Base-by-base conservation (phyloP, 2,797 vertebrate genomes). In the Onychomys arenicola region DNA sequence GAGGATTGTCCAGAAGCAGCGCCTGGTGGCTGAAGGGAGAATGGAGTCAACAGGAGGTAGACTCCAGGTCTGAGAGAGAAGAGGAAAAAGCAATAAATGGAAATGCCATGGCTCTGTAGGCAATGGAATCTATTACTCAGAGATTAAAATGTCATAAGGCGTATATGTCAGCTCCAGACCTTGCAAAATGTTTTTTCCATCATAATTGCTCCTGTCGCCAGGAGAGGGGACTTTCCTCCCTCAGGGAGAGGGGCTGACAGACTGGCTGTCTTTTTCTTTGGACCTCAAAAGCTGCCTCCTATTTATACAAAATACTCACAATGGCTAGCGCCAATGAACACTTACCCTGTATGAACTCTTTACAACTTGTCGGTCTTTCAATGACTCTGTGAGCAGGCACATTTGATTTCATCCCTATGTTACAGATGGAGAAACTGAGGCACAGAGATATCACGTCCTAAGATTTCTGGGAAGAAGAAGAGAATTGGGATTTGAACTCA, bases 71-170 rank as follows among this genome's bases (percentile, higher is more conserved):
- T 97, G 88, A 91, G 73, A 91, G 87, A 92, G 91, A 89, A 93
- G 57, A 96, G 96, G 94, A 93, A 98, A 97, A 96, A 94, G 96
- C 95, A 97, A 94, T 96, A 97, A 95, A 95, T 46, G 76, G 89
- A 83, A 94, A 96, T 95, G 86, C 65, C 69, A 57, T n/a, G 92
- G 90, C 93, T 84, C 89, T 46, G 90, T 80, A 81, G 91, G 97
- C 89, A 94, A 95, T 69, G 95, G 97, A 97, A 96, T 96, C 83
- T 97, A 96, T 98, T 97, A 97, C 95, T 97, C 95, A 96, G 95
- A 93, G 91, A 97, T 97, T 91, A 92, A 97, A 97, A 97, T 97
- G 95, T 97, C 96, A 96, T 69, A 95, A 92, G 84, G 65, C 92
- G 57, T 49, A 81, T 71, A 92, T 9, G 32, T 96, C 92, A 93